Base-by-base conservation (phyloP, 1,140 invertebrate genomes). In the Phortica variegata region DNA sequence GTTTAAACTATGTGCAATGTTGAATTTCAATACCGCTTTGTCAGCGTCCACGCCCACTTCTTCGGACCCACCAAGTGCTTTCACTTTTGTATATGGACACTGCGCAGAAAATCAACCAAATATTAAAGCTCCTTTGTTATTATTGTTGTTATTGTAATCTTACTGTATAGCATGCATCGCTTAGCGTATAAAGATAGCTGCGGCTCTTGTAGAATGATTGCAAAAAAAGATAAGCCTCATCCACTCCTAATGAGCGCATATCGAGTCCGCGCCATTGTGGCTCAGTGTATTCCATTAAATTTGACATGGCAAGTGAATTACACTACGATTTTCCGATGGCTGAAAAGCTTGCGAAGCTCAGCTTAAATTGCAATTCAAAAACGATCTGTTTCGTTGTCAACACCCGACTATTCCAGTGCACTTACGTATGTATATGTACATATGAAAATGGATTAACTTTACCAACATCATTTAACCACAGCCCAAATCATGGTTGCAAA, bases 41-140 rank as follows among this genome's bases (percentile, higher is more conserved):
- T 41, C 17, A 8, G 41, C 16, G n/a, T 15, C 42, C 13, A 21
- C n/a, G 43, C 47, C 15, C 32, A 17, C 6, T 15, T 38, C 36
- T 32, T 18, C 42, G 37, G 13, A 41, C 73, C 53, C 45, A 47
- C 61, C 47, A 65, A 58, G 38, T 56, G 65, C 51, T 46, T 72
- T 71, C 37, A 77, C 56, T 60, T 73, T 77, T 10, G 56, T 76
- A 34, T 77, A 82, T 0, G 81, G 80, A 48, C 81, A 82, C 80
- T 77, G 47, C 41, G 38, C 56, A 13, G 15, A 49, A 39, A 59
- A 60, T 33, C 18, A 56, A 40, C 47, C 41, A 45, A 54, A 40
- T n/a, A n/a, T 8, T 10, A 13, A 12, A 10, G 8, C 33, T 39
- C 21, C 40, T 20, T 31, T 20, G 12, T 7, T 8, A 12, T 7